Evolutionary conservation across 1,140 invertebrate species (phyloP), one percentile per base, ranked within the genome.

Genomic region (Drosophila santomea): DNA sequence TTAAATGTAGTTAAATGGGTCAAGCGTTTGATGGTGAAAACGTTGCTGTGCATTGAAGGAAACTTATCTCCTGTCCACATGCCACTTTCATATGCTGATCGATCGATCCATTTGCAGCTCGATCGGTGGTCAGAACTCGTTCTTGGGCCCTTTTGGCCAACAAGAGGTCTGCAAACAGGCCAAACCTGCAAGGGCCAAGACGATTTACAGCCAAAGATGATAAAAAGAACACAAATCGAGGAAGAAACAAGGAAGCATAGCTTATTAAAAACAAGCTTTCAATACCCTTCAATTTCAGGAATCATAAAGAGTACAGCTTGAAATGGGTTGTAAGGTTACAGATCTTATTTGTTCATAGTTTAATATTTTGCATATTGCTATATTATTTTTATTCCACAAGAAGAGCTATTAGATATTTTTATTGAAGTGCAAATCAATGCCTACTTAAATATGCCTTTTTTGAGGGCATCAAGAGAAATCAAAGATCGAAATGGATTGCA

Each of bases 1-100:
- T 48, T 56, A 69, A 88, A 88, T 83, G 62, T 88, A 73, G 72
- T 76, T 86, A 86, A 88, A 80, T 88, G 84, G 83, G 83, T 88
- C 83, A 88, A 54, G 20, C 17, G 15, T 17, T 41, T 44, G 45
- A 23, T 15, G 45, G 45, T 45, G 64, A 67, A 75, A 68, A 68
- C 64, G 28, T 10, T 1, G 20, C 15, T 20, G 8, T 10, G 36
- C 10, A 11, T 28, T 3, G 64, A 17, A 68, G 38, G 64, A 66
- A 68, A 68, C 23, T 17, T 54, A 52, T 67, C 61, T 71, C 43
- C 43, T 47, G 32, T 15, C 20, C 43, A 25, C 7, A 17, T 48
- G 50, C 15, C 4, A 17, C n/a, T 50, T 25, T 61, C 23, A 41
- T 58, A n/a, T 12, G 3, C 1, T 17, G 7, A 35, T 32, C 25